Percentiles rank a stretch among this genome's conserved stretches.
These are phyloP conservation scores for Timema podura DNA, from an alignment of 2,888 invertebrate species.

Conservation along the genomic window DNA sequence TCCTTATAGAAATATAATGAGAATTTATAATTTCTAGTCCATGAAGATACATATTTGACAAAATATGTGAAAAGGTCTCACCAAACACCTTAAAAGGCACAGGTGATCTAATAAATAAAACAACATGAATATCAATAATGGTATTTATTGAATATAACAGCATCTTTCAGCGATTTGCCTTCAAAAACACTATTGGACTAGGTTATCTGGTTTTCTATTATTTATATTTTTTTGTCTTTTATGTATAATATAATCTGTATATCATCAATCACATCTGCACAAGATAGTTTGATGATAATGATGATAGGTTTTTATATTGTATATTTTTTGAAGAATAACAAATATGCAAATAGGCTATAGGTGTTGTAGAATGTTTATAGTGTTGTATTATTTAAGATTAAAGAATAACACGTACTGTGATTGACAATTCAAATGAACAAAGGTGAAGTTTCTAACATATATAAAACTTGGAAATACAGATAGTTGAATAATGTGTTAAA, in stretches of 20 bases:
- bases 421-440: not conserved
- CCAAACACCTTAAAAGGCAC: too few relatives aligned
- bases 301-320: slow-evolving; percentile 9
- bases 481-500: too few relatives aligned
- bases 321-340: slow-evolving; percentile 19
- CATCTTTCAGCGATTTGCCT: slow-evolving; percentile 28
- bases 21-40: too few relatives aligned
- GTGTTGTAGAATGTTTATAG: not conserved
- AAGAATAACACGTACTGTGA: not conserved
- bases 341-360: slow-evolving; percentile 6
- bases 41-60: too few relatives aligned
- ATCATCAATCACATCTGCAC: slow-evolving; percentile 21
- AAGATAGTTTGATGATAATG: slow-evolving; percentile 15
- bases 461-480: too few relatives aligned
- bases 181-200: slow-evolving; percentile 31
- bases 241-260: not conserved
- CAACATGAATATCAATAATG: slow-evolving; percentile 20
- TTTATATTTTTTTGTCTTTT: slow-evolving; percentile 26
- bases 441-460: not conserved
- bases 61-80: too few relatives aligned
- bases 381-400: too few relatives aligned
- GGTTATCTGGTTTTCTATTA: slow-evolving; percentile 29
- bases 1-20: too few relatives aligned
- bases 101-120: too few relatives aligned
- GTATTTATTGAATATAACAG: slow-evolving; percentile 31